Base-by-base conservation (phyloP, 2,888 invertebrate genomes). In the Graphium colonna region DNA sequence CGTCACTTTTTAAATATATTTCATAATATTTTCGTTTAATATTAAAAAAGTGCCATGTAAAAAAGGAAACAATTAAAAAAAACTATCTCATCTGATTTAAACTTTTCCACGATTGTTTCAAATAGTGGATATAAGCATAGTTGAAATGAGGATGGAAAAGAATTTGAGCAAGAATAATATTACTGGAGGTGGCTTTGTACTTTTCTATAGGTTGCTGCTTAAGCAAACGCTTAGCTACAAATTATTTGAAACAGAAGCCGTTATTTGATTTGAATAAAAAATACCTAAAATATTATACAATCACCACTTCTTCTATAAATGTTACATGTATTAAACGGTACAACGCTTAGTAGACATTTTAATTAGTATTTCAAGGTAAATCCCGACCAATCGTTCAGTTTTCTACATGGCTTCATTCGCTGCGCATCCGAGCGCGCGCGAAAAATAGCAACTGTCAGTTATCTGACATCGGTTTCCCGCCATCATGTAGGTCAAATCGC, bases 371-470 rank as follows among this genome's bases (percentile, higher is more conserved):
- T 63, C 70, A 73, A 75, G 74, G 75, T 71, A 60, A 75, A 64
- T 66, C 63, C 63, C 62, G 39, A 36, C 45, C 51, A 44, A 41
- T 58, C 40, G 38, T 58, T 66, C 67, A 75, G 76, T 75, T 56
- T 66, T 61, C 59, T 64, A 69, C 65, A 62, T 65, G 53, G 54
- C 62, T 62, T 50, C 56, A 56, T 51, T 26, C 50, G 47, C 58
- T 58, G 47, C 53, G 40, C 46, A 51, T 62, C 56, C 62, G 67
- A 63, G 65, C 67, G 72, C 69, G 71, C 74, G 78, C 75, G 72
- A 71, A 77, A 81, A 79, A 82, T 81, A 80, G 74, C 72, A n/a
- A 55, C 65, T 77, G 79, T 76, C 83, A 82, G 1, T n/a, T n/a
- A n/a, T n/a, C 65, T 77, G 79, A 76, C 83, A 82, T 77, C 79